Base-by-base conservation (phyloP, 2,797 vertebrate genomes). In the Lutjanus campechanus region DNA sequence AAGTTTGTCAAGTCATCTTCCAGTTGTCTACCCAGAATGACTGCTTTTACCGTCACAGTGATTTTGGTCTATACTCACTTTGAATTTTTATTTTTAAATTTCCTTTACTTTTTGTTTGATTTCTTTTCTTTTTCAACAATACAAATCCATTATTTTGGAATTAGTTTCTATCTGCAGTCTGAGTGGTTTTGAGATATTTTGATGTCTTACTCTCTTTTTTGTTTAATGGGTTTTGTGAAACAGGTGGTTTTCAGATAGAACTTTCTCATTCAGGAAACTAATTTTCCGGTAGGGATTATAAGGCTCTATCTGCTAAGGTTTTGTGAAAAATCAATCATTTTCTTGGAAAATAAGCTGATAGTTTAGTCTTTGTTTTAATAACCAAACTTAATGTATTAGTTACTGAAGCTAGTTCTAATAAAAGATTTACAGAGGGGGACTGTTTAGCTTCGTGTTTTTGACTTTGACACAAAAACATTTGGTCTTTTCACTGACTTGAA, bases 71-170 rank as follows among this genome's bases (percentile, higher is more conserved):
- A 36, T 11, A 50, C 60, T 63, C 1, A 4, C 64, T 69, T 67
- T 73, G 44, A 74, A 76, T 71, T 72, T 67, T 76, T 61, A 63
- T 90, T 47, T 78, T 59, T 49, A 53, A 25, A 70, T 49, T 47
- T 64, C n/a, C 22, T 79, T 73, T 75, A 50, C 11, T 67, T 62
- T 76, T 68, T 60, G 56, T 79, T 61, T 19, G 3, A 44, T 47
- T 56, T 77, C 1, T 44, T 40, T n/a, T 17, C 22, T 69, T 11
- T 15, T 41, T 12, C 9, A 2, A 13, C 5, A 1, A 41, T 54
- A 49, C 13, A 50, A 22, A 66, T 50, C 4, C 3, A 4, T 70
- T 10, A 25, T 15, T 5, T 55, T 22, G 11, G 1, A 49, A 47
- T 29, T 2, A 41, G 11, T 25, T 51, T 55, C 9, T 41, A 0